These are phyloP conservation scores for Chymomyza amoena DNA, from an alignment of 2,888 invertebrate genomes.

Conservation along the genomic window DNA sequence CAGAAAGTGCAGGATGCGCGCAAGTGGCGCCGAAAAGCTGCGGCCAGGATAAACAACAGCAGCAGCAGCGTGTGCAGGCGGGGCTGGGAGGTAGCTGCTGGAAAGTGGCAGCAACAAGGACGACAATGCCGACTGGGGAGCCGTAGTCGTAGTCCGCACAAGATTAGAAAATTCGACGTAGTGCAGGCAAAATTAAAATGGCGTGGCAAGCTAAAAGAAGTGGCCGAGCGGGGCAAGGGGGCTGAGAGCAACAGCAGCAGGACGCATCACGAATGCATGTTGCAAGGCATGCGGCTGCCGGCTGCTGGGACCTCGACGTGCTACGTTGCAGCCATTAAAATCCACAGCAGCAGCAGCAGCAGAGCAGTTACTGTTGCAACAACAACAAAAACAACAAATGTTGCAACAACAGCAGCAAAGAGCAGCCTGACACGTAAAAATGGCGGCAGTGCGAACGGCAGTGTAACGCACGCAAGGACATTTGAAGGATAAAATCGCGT, in stretches of 20 bases:
- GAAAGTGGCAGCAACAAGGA: conserved; percentile 5
- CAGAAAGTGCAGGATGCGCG: conserved; percentile 2
- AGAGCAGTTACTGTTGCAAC: not conserved
- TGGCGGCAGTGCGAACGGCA: conserved; percentile 46
- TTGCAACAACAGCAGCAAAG: not conserved
- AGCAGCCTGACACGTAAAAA: conserved; percentile 47
- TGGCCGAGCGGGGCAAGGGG: conserved; percentile 17
- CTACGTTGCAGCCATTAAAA: conserved; percentile 69
- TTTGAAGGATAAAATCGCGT: conserved; percentile 76
- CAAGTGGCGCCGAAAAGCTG: conserved; percentile 62
- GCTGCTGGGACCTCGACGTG: conserved; percentile 62
- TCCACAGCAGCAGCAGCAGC: conserved; percentile 44
- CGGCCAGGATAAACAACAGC: conserved; percentile 37
- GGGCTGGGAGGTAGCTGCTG: not conserved
- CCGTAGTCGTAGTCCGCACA: conserved; percentile 73
- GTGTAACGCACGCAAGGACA: conserved; percentile 75
- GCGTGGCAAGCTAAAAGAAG: conserved; percentile 39
- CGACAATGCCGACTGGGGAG: conserved; percentile 60
- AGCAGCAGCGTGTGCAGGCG: conserved; percentile 19
- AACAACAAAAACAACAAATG: not conserved
- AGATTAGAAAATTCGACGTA: conserved; percentile 74
- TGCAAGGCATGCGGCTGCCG: conserved; percentile 34
- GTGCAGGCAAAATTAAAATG: conserved; percentile 73
- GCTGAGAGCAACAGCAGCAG: conserved; percentile 8
- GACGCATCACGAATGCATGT: conserved; percentile 66